phyloP scores from a whole-genome alignment of 2,113 vertebrate species.

The Talpa occidentalis region DNA sequence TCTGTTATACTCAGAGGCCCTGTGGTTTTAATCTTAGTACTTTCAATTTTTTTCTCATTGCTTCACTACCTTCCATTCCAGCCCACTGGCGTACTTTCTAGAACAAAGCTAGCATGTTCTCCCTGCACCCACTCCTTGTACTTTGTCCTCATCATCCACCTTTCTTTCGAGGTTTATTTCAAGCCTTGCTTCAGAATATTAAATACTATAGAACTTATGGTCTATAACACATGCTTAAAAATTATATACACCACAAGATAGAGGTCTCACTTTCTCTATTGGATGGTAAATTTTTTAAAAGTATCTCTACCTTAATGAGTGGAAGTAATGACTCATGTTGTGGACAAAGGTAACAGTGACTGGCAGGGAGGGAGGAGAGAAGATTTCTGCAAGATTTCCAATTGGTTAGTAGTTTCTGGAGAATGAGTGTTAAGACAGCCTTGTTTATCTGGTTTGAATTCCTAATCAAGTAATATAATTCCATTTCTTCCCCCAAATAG shows the following conservation, averaged over 20 bases:
- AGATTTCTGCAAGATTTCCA: not conserved
- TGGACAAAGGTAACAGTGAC: not conserved
- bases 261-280: not conserved
- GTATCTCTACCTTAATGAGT: not conserved
- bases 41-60: not conserved
- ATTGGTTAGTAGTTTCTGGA: not conserved
- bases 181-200: not conserved
- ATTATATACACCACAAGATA: fast-evolving
- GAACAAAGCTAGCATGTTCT: not conserved
- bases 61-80: not conserved
- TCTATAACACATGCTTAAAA: not conserved
- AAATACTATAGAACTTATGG: not conserved
- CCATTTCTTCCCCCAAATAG: not conserved
- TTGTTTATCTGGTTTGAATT: not conserved
- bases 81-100: not conserved
- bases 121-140: not conserved
- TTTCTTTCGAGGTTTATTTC: not conserved
- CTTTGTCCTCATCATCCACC: not conserved
- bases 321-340: not conserved
- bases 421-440: not conserved
- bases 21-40: not conserved
- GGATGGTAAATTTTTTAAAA: not conserved
- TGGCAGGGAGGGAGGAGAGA: not conserved
- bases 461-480: not conserved
- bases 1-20: not conserved